Evolutionary conservation across 2,113 vertebrate genomes (phyloP), one percentile per base, ranked within the genome.

Genomic region (Micromys minutus): DNA sequence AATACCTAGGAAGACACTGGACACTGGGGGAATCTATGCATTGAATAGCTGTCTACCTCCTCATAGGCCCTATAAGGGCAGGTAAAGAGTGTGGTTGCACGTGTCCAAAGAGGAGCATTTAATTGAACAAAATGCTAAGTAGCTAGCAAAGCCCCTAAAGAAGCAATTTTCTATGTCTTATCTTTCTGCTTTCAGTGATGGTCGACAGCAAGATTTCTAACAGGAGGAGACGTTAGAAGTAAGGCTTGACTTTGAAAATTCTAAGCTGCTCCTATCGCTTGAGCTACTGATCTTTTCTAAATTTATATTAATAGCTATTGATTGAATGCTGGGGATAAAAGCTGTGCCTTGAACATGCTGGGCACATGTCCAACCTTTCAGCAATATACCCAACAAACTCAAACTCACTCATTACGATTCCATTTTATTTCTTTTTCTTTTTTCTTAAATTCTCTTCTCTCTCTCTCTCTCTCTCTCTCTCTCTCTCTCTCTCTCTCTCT

Each of bases 221-320:
- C 52, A 67, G n/a, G 26, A 76, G 42, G 72, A 65, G 3, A 4
- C n/a, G 45, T 59, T 77, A 74, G 87, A 95, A 77, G 65, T 15
- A 85, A 76, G 42, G 65, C 79, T 72, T 74, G 31, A 3, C 36
- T 86, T 81, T 83, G 76, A 63, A 93, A 76, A 57, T 57, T 81
- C 52, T 31, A 79, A 84, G 5, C 34, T 42, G 3, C 45, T 91
- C 17, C 17, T 69, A 15, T 26, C 10, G 26, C 36, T 36, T 87
- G 61, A 87, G 61, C 84, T 36, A 13, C 8, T 85, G 5, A 63
- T 2, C 1, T 26, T 52, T 87, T 13, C 61, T 13, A 84, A 91
- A 91, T 39, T 77, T 36, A 8, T 39, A 4, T 13, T 61, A 59
- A 59, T 39, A 31, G 45, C 19, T 89, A 52, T 47, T 36, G 31